A percentile compares a stretch with the other conserved stretches of the same genome.
Conservation (phyloP, 1,140 invertebrate species). For the Lasaia peninsularis region DNA sequence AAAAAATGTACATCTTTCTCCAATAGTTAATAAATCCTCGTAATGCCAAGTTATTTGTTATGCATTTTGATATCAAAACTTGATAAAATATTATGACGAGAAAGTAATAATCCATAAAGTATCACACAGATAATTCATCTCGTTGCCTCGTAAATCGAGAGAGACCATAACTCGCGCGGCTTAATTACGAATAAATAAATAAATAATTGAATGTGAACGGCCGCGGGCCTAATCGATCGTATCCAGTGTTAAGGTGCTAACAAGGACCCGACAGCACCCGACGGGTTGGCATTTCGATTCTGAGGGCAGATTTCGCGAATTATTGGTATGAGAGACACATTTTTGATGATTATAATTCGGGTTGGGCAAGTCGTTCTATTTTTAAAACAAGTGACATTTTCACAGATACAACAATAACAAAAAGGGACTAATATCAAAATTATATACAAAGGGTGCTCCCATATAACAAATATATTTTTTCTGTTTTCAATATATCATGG, state of each 20-base stretch:
- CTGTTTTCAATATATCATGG: too few species aligned
- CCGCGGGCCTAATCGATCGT: conserved; percentile 71
- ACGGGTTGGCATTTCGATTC: conserved; percentile 14
- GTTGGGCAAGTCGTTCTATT: too few species aligned
- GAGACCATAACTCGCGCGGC: conserved; percentile 60
- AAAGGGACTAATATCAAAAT: too few species aligned
- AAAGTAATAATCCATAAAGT: conserved; percentile 34
- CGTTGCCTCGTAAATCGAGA: conserved; percentile 57
- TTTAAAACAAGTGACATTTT: too few species aligned
- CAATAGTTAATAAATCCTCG: too few species aligned
- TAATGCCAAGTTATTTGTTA: background rate
- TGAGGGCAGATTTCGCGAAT: conserved; percentile 1
- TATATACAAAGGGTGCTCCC: too few species aligned
- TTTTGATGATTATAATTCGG: background rate
- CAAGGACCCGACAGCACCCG: conserved; percentile 48
- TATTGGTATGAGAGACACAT: conserved; percentile 2
- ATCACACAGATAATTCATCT: conserved; percentile 57
- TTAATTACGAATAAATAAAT: conserved; percentile 77
- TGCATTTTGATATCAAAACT: conserved; percentile 16
- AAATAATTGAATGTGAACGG: conserved; percentile 76
- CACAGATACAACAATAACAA: too few species aligned
- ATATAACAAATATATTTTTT: too few species aligned
- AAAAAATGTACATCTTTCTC: too few species aligned
- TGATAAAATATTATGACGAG: conserved; percentile 8
- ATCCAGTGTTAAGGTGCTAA: conserved; percentile 65